These are phyloP conservation scores for Aurelia aurita DNA, from an alignment of 30 jellyfish, hydroid and myxozoan genomes.

Conservation along the genomic window DNA sequence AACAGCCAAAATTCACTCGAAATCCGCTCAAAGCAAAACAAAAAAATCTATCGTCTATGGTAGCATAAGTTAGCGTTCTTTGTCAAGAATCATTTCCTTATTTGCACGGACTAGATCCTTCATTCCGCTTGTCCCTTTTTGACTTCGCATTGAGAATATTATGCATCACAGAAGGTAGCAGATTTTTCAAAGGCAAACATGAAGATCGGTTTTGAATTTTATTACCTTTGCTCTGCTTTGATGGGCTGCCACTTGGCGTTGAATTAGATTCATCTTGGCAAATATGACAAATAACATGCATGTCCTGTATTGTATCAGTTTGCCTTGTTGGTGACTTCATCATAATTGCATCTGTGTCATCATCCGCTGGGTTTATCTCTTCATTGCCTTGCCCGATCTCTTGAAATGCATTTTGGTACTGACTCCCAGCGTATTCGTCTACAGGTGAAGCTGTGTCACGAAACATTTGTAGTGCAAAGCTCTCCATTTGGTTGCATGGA, in stretches of 20 bases:
- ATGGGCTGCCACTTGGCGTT: neutral
- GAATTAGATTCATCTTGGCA: neutral
- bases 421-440: constrained; percentile 59
- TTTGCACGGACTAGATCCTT: neutral
- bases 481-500: constrained; percentile 40
- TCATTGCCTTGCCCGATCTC: constrained; percentile 22
- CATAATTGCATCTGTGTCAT: constrained; percentile 12
- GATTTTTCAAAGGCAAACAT: constrained; percentile 35
- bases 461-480: neutral
- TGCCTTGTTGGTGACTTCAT: neutral
- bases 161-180: constrained; percentile 60
- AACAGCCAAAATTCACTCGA: too few species aligned
- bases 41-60: too few species aligned
- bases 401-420: constrained; percentile 68
- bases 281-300: neutral
- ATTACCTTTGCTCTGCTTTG: neutral
- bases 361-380: neutral
- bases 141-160: constrained; percentile 40
- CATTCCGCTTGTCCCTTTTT: constrained; percentile 20
- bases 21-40: too few species aligned
- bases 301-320: neutral
- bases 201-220: constrained; percentile 1
- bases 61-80: too few species aligned
- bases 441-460: constrained; percentile 31
- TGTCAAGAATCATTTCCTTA: too few species aligned